Conservation (phyloP, 2,888 invertebrate genomes). For the Ellobium chinense region DNA sequence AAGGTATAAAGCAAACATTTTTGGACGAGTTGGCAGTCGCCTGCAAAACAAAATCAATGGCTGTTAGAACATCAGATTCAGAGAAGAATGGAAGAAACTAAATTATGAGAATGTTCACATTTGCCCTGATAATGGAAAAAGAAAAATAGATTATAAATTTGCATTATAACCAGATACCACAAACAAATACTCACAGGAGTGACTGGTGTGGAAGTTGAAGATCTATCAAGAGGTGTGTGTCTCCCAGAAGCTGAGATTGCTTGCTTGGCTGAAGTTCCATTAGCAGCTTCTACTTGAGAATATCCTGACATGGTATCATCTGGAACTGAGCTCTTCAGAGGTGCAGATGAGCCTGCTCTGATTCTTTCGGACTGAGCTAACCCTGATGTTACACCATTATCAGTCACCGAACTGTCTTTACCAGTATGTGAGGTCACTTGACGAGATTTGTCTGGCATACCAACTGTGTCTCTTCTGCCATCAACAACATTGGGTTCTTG, state of each 20-base stretch:
- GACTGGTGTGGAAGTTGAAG: constrained; percentile 34
- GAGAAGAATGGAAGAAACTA: too few relatives aligned
- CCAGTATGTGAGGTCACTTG: constrained; percentile 42
- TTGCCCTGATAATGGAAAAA: too few relatives aligned
- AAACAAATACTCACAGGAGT: constrained; percentile 36
- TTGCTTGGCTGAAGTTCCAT: background rate
- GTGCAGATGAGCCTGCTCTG: background rate
- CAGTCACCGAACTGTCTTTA: constrained; percentile 40
- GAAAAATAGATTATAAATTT: too few relatives aligned
- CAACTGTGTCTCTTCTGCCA: constrained; percentile 35
- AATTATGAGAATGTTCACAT: too few relatives aligned
- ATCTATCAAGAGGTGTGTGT: constrained; percentile 7
- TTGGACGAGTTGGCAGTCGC: too few relatives aligned
- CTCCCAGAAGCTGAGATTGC: constrained; percentile 7
- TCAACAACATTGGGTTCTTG: background rate
- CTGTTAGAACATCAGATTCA: too few relatives aligned
- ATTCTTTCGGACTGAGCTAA: constrained; percentile 1
- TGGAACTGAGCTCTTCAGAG: background rate
- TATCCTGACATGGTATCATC: background rate
- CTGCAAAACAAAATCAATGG: too few relatives aligned
- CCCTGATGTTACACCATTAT: constrained; percentile 2
- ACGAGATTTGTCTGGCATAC: background rate
- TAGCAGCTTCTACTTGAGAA: background rate
- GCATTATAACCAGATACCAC: background rate
- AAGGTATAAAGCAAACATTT: too few relatives aligned